These are phyloP conservation scores for Balearica regulorum DNA, from an alignment of 2,797 vertebrate species.

Conservation along the genomic window DNA sequence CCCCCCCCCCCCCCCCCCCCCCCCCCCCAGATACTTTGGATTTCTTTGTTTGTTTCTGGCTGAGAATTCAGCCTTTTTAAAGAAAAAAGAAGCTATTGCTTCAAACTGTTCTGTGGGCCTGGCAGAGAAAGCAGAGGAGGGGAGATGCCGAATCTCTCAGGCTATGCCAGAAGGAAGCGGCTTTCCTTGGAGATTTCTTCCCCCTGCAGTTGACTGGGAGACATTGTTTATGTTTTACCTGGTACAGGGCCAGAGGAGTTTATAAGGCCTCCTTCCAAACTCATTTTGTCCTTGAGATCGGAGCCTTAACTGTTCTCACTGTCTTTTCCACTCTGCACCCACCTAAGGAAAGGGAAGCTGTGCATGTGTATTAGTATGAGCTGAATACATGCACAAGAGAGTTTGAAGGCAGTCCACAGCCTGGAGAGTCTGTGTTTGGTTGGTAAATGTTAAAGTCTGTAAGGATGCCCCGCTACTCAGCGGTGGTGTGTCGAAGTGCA, in stretches of 20 bases:
- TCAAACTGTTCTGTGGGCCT: constrained; percentile 36
- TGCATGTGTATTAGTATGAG: background rate
- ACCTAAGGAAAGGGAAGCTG: background rate
- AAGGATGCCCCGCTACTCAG: background rate
- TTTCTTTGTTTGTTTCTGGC: constrained; percentile 61
- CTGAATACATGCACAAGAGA: background rate
- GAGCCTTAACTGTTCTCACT: background rate
- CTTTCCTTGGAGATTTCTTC: constrained; percentile 46
- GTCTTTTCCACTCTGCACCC: background rate
- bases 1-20: too few relatives aligned
- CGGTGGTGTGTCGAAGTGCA: background rate
- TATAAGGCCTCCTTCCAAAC: background rate
- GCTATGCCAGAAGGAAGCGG: constrained; percentile 34
- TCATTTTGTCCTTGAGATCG: background rate
- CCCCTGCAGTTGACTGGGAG: background rate
- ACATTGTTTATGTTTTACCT: constrained; percentile 17
- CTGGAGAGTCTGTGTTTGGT: background rate
- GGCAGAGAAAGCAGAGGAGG: constrained; percentile 13
- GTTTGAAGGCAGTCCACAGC: background rate
- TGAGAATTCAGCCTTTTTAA: constrained; percentile 11
- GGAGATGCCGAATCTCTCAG: background rate
- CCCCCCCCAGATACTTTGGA: constrained; percentile 6
- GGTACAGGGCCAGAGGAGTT: background rate
- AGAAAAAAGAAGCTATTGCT: constrained; percentile 38
- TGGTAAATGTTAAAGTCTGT: rapidly evolving